Evolutionary conservation across 2,113 vertebrate genomes (phyloP).

Genomic region (Gorilla gorilla): DNA sequence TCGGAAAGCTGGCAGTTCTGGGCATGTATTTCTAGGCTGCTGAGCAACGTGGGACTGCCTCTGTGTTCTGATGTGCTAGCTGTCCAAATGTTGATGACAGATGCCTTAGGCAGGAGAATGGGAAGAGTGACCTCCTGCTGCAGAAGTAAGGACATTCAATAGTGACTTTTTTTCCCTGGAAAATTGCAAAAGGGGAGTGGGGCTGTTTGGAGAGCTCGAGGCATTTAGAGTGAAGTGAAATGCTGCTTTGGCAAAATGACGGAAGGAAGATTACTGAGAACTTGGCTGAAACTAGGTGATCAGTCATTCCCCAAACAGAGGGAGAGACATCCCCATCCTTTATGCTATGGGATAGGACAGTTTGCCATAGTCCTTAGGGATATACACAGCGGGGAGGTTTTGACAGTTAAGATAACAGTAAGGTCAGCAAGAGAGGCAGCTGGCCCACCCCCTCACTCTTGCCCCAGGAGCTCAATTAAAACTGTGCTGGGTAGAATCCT

Average conservation of each 20-base stretch:
- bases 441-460: background rate
- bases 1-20: slow-evolving; percentile 22
- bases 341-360: background rate
- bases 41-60: background rate
- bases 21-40: slow-evolving; percentile 29
- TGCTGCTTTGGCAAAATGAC: slow-evolving; percentile 11
- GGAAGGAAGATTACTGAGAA: background rate
- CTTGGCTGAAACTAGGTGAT: background rate
- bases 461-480: background rate
- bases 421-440: background rate
- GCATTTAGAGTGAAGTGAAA: background rate
- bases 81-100: slow-evolving; percentile 1
- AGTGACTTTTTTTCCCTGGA: slow-evolving; percentile 25
- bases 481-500: background rate
- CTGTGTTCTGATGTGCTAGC: slow-evolving; percentile 30
- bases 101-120: background rate
- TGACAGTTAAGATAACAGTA: background rate
- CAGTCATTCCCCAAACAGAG: background rate
- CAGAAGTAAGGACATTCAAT: background rate
- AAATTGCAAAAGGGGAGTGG: background rate
- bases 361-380: background rate
- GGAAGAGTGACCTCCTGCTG: slow-evolving; percentile 1
- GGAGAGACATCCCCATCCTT: background rate
- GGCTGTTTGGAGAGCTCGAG: background rate
- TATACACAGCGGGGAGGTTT: background rate